Evolutionary conservation across 1,140 invertebrate genomes (phyloP), one percentile per base, ranked within the genome.

Genomic region (Drosophila pseudoananassae): DNA sequence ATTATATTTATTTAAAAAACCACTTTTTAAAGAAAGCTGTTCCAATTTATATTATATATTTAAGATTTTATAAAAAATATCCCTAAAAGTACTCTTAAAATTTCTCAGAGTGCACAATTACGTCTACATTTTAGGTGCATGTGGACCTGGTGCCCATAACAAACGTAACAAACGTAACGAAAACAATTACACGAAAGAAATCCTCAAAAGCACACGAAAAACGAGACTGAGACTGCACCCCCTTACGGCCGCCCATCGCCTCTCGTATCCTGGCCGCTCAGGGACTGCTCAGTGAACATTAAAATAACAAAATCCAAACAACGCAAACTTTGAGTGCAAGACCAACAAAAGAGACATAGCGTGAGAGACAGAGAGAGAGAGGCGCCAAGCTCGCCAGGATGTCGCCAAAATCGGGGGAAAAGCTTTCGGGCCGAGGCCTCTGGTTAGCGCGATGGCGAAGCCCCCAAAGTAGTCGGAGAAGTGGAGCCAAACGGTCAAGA

Each of bases 241-340:
- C 45, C 36, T 17, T 27, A 36, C n/a, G 10, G 10, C 33, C 17
- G 5, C 25, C 5, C 29, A 10, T 23, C 51, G 8, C 45, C 23
- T 3, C 7, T 17, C 27, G 12, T 40, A 25, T 14, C 31, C 23
- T 40, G 25, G 15, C 46, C 45, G 50, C 69, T 55, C 50, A 33
- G 59, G 51, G 46, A 66, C 60, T 45, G 60, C 61, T 76, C 69
- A 74, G 49, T 55, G 65, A 68, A 68, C 75, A 88, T 75, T 87
- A 88, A 87, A 87, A 83, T 82, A 88, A 87, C 78, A 87, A 87
- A 88, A 87, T 87, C 83, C 83, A 87, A 87, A 87, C 82, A 87
- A 76, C 75, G 83, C 82, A 88, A 85, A 85, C 74, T 85, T 82
- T 78, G 83, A 87, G 83, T 82, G 83, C 74, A 82, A 87, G 65